A percentile compares a stretch with the other conserved stretches of the same genome.
phyloP scores from a whole-genome alignment of 2,797 vertebrate species.

The Eidolon dupreanum region DNA sequence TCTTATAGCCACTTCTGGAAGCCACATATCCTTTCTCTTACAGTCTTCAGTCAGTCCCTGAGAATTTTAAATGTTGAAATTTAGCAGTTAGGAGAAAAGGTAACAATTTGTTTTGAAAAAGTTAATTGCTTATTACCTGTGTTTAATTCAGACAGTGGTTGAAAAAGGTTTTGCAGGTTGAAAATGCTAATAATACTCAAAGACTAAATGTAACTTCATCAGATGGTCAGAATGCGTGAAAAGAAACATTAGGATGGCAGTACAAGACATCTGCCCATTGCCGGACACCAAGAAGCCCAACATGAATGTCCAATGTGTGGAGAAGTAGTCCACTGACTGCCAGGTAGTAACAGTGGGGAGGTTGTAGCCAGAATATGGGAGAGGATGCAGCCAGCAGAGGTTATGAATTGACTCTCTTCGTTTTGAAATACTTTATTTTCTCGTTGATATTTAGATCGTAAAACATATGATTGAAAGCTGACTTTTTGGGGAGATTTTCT shows the following conservation, averaged over 20 bases:
- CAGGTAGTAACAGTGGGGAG: not conserved
- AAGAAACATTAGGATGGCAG: not conserved
- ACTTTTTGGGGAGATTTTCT: not conserved
- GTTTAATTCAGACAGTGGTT: not conserved
- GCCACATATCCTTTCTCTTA: not conserved
- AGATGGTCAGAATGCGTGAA: not conserved
- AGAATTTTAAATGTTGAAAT: not conserved
- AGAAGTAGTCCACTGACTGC: fast-evolving
- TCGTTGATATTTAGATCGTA: not conserved
- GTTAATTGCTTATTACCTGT: not conserved
- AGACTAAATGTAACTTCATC: not conserved
- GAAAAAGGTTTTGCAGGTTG: not conserved
- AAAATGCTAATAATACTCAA: not conserved
- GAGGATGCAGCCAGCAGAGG: not conserved
- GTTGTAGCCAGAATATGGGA: not conserved
- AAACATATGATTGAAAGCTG: not conserved
- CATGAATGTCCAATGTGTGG: fast-evolving
- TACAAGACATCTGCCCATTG: too few species aligned
- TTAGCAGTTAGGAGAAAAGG: not conserved
- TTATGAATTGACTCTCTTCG: not conserved
- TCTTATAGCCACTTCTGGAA: not conserved
- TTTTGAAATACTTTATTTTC: constrained; percentile 22
- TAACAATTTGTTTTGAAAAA: not conserved
- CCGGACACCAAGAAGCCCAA: not conserved
- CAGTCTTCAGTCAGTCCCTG: not conserved